phyloP scores from a whole-genome alignment of 2,888 invertebrate species.

The Athripsodes cinereus region DNA sequence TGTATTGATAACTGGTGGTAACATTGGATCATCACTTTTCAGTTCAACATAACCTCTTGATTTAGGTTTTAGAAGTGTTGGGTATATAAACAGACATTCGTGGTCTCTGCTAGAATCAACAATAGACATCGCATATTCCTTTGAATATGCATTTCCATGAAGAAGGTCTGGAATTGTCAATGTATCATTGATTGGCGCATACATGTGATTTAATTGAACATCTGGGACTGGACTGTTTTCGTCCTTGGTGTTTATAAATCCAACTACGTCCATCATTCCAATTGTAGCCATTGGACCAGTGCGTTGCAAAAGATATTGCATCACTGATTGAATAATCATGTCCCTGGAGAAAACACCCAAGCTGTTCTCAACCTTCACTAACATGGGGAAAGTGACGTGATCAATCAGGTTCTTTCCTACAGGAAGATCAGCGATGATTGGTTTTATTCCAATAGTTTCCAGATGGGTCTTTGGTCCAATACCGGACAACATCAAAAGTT shows the following conservation, averaged over 20 bases:
- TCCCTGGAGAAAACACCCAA: not conserved
- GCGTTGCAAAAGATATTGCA: slow-evolving; percentile 45
- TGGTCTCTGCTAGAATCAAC: slow-evolving; percentile 32
- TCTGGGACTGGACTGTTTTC: slow-evolving; percentile 42
- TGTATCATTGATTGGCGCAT: slow-evolving; percentile 33
- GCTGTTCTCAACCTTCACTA: slow-evolving; percentile 27
- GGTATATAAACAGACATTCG: slow-evolving; percentile 37
- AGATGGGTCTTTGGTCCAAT: slow-evolving; percentile 41
- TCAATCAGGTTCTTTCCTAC: slow-evolving; percentile 53
- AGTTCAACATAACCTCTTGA: slow-evolving; percentile 64
- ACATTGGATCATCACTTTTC: slow-evolving; percentile 57
- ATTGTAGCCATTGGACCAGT: slow-evolving; percentile 45
- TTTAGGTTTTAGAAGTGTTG: slow-evolving; percentile 49
- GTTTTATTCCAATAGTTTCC: slow-evolving; percentile 32
- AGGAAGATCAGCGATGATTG: slow-evolving; percentile 37
- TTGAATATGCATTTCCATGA: slow-evolving; percentile 33
- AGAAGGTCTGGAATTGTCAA: slow-evolving; percentile 31
- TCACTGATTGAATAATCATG: slow-evolving; percentile 34
- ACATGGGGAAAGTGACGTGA: slow-evolving; percentile 40
- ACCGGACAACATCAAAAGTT: slow-evolving; percentile 45
- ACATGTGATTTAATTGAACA: slow-evolving; percentile 43
- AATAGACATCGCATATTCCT: slow-evolving; percentile 30
- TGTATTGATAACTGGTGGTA: slow-evolving; percentile 51
- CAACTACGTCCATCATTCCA: slow-evolving; percentile 43
- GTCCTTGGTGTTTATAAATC: slow-evolving; percentile 45